Evolutionary conservation across 92 coral and sea anemone species (phyloP).

Genomic region (Micromussa lordhowensis): DNA sequence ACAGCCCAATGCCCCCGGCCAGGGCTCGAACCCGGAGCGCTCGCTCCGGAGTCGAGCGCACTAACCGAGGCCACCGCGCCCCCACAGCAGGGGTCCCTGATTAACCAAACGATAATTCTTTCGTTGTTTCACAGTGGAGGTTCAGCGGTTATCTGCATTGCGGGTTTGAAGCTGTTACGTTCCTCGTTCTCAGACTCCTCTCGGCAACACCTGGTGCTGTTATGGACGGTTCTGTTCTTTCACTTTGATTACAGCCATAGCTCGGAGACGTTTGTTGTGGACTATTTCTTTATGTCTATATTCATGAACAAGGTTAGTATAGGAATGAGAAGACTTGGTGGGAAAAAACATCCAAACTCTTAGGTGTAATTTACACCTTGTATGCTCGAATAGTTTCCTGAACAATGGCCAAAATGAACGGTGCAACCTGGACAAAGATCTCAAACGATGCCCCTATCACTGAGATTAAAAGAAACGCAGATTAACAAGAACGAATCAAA

Average conservation of each 20-base stretch:
- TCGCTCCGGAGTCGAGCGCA: no score
- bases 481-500: no score
- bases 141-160: constrained; percentile 76
- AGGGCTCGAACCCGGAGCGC: no score
- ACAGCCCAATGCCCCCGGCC: no score
- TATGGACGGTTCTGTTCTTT: constrained; percentile 94
- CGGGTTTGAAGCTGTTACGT: constrained; percentile 93
- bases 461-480: no score
- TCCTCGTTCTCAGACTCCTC: constrained; percentile 92
- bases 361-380: not conserved
- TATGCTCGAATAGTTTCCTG: no score
- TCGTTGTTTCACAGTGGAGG: constrained; percentile 73
- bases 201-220: constrained; percentile 82
- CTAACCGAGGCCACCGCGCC: no score
- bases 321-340: not conserved
- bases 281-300: constrained; percentile 96
- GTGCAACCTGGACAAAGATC: no score
- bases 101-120: not conserved
- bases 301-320: constrained; percentile 87
- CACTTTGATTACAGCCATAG: constrained; percentile 80
- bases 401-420: no score
- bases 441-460: no score
- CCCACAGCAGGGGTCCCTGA: no score
- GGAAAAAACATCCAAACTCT: not conserved
- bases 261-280: constrained; percentile 91